Conservation (phyloP, 2,797 vertebrate genomes). For the Apodemus agrarius region DNA sequence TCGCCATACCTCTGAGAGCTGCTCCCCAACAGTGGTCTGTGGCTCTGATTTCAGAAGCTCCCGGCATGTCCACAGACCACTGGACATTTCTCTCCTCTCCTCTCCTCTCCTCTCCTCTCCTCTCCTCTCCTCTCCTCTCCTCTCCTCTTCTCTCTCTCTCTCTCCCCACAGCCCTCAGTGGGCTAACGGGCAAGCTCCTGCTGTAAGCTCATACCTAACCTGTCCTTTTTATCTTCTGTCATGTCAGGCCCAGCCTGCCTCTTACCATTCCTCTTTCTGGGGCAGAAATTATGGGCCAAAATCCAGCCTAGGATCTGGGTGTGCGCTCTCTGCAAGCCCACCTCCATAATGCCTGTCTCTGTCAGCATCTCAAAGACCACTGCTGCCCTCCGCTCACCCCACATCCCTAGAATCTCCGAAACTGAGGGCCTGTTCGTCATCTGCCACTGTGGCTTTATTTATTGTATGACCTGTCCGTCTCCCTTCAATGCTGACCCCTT, state of each 20-base stretch:
- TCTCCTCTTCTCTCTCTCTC: background rate
- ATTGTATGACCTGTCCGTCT: background rate
- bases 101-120: too few species aligned
- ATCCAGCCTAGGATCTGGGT: background rate
- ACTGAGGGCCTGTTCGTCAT: background rate
- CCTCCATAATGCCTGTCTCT: background rate
- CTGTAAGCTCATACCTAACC: background rate
- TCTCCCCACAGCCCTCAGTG: background rate
- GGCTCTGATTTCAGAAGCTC: background rate
- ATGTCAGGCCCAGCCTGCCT: background rate
- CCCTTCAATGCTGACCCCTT: background rate
- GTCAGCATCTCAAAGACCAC: background rate
- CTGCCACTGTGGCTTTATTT: background rate
- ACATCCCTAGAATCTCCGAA: background rate
- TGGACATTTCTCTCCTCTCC: too few species aligned
- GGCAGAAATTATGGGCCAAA: background rate
- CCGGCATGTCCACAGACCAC: background rate
- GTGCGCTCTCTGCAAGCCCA: background rate
- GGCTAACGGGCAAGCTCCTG: background rate
- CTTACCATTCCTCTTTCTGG: background rate
- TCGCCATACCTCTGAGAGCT: background rate
- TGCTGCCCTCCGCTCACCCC: background rate
- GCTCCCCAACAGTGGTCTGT: background rate
- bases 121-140: too few species aligned
- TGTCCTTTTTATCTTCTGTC: background rate